These are phyloP conservation scores for Rhagium mordax DNA, from an alignment of 2,888 invertebrate genomes.

Conservation along the genomic window DNA sequence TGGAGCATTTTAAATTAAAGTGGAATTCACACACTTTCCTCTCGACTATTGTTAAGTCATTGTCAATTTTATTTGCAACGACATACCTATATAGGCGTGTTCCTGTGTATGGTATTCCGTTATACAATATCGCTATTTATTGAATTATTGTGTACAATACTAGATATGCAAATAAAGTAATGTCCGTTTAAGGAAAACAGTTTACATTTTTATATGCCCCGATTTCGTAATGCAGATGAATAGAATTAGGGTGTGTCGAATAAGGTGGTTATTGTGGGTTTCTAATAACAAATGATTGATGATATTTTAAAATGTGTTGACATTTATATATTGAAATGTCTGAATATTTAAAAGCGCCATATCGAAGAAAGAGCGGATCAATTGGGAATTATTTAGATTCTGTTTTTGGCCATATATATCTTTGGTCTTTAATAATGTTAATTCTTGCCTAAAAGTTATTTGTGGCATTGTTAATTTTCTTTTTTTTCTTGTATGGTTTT, in stretches of 20 bases:
- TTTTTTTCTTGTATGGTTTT: no score
- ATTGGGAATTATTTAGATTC: no score
- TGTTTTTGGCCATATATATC: no score
- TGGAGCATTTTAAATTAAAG: not conserved
- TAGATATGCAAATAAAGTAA: conserved; percentile 23
- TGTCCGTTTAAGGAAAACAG: conserved; percentile 12
- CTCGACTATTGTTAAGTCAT: not conserved
- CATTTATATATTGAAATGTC: not conserved
- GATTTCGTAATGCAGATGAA: conserved; percentile 24
- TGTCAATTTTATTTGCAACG: conserved; percentile 6
- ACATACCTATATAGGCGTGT: conserved; percentile 27
- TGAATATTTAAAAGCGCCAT: no score
- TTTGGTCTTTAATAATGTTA: no score
- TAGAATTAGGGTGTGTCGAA: conserved; percentile 4
- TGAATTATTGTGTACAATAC: conserved; percentile 20
- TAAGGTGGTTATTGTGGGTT: not conserved
- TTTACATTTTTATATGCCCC: conserved; percentile 14
- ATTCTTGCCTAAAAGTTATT: no score
- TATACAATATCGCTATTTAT: conserved; percentile 14
- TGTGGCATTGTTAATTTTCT: no score
- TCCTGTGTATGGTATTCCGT: not conserved
- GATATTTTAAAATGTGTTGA: not conserved
- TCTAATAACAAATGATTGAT: not conserved
- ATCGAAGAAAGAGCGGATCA: no score
- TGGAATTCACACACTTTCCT: conserved; percentile 20